These are phyloP conservation scores for Takifugu flavidus DNA, from an alignment of 2,113 vertebrate species.

Conservation along the genomic window DNA sequence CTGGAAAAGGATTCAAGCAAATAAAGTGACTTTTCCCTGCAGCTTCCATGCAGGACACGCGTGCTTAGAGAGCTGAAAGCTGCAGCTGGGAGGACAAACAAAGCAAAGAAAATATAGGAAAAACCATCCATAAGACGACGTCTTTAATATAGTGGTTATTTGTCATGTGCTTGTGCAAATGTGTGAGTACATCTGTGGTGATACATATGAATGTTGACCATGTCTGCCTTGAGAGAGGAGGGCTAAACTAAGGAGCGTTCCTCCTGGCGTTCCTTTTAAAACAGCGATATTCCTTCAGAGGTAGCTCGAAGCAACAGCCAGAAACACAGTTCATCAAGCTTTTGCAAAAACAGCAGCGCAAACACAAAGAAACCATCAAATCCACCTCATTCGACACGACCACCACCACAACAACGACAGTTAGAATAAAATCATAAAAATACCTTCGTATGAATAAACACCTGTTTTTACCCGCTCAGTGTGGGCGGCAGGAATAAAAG, in stretches of 20 bases:
- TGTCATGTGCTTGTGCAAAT: conserved; percentile 43
- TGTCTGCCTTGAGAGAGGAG: conserved; percentile 25
- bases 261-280: conserved; percentile 26
- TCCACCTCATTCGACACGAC: conserved; percentile 19
- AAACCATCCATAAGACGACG: conserved; percentile 13
- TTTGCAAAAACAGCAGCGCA: conserved; percentile 44
- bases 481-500: conserved; percentile 33
- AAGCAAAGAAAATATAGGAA: neutral
- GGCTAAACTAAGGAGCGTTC: conserved; percentile 34
- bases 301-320: conserved; percentile 53
- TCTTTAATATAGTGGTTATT: conserved; percentile 39
- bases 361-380: conserved; percentile 28
- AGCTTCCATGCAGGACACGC: neutral
- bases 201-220: conserved; percentile 41
- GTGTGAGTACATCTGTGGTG: conserved; percentile 43
- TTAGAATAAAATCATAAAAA: conserved; percentile 13
- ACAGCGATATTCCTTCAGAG: conserved; percentile 42
- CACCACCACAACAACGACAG: conserved; percentile 15
- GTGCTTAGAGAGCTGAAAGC: conserved; percentile 9
- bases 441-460: conserved; percentile 26
- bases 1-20: conserved; percentile 5
- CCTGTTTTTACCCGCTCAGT: conserved; percentile 5
- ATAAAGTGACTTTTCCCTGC: conserved; percentile 44
- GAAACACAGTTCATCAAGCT: conserved; percentile 43
- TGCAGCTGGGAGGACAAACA: conserved; percentile 8